Base-by-base conservation (phyloP, 1,140 invertebrate genomes). In the Cydia fagiglandana region DNA sequence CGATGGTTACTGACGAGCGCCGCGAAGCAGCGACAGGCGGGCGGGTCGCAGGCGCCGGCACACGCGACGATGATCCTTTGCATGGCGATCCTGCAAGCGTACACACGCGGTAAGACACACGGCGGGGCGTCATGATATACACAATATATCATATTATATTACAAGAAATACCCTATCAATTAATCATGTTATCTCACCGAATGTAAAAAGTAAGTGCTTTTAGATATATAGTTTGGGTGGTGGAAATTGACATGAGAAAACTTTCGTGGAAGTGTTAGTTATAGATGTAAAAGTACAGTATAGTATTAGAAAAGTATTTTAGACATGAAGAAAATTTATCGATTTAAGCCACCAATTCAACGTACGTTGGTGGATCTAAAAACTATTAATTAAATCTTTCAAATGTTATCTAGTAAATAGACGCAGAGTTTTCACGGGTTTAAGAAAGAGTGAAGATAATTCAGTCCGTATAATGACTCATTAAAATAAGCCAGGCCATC, bases 1-100 rank as follows among this genome's bases (percentile, higher is more conserved):
- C 64, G 74, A 83, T 77, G 64, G 38, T 66, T 73, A 75, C 50
- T 80, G 78, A 86, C 83, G 83, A 81, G 79, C 80, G 82, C 76
- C 77, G 85, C 79, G 76, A 74, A 73, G 68, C 76, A 77, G 75
- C 79, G 78, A 73, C 79, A 78, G 86, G 81, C 85, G 82, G 83
- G 81, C 84, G 80, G 84, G 79, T 77, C 83, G 86, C 84, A 86
- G 86, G 86, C 86, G 87, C 87, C 84, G 83, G 79, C 79, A 80
- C 82, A 83, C 78, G 83, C 82, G 79, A 81, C 78, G 76, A 76
- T 77, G 81, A 82, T 78, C 80, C 81, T 81, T 85, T 86, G 86
- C 82, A 85, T 87, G 79, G 81, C 78, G 82, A 84, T 85, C 87
- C 89, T 92, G 85, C 47, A 82, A 87, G 79, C 61, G 77, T 24